A percentile compares a stretch with the other conserved stretches of the same genome.
Evolutionary conservation across 2,888 invertebrate species (phyloP).

Genomic region (Cephus rjabovi): DNA sequence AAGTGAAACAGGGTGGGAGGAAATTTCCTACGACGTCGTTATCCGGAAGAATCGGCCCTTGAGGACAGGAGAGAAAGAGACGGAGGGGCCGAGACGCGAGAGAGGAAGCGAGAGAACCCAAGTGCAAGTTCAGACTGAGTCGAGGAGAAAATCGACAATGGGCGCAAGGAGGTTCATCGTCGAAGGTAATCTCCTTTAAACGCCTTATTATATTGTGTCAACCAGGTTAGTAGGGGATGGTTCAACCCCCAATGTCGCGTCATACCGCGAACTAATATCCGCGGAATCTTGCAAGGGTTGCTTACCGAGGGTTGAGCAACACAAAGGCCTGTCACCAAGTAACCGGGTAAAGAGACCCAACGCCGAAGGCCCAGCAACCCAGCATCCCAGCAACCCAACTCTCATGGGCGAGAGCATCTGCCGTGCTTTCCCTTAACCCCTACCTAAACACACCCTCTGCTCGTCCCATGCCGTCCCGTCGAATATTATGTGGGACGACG

Average conservation of each 20-base stretch:
- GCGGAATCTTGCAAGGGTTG: conserved; percentile 22
- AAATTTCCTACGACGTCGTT: not conserved
- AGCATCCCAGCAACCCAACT: not conserved
- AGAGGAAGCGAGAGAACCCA: not conserved
- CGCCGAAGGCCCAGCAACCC: conserved; percentile 8
- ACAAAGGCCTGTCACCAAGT: conserved; percentile 23
- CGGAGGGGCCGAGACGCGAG: not conserved
- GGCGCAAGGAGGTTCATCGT: not conserved
- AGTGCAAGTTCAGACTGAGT: not conserved
- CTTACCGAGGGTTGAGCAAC: conserved; percentile 16
- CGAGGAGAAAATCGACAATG: not conserved
- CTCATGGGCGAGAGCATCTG: not conserved
- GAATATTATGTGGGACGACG: not conserved
- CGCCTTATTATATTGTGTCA: conserved; percentile 15
- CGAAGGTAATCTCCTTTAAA: conserved; percentile 12
- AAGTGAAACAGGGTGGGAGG: not conserved
- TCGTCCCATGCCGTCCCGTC: not conserved
- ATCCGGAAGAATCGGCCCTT: not conserved
- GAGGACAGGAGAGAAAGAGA: not conserved
- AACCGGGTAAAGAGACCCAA: conserved; percentile 20
- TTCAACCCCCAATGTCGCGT: not conserved
- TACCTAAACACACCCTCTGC: not conserved
- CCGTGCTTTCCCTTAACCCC: not conserved
- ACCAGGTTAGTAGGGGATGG: not conserved
- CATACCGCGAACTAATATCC: conserved; percentile 20